Base-by-base conservation (phyloP, 2,113 vertebrate genomes). In the Microtus montanus region DNA sequence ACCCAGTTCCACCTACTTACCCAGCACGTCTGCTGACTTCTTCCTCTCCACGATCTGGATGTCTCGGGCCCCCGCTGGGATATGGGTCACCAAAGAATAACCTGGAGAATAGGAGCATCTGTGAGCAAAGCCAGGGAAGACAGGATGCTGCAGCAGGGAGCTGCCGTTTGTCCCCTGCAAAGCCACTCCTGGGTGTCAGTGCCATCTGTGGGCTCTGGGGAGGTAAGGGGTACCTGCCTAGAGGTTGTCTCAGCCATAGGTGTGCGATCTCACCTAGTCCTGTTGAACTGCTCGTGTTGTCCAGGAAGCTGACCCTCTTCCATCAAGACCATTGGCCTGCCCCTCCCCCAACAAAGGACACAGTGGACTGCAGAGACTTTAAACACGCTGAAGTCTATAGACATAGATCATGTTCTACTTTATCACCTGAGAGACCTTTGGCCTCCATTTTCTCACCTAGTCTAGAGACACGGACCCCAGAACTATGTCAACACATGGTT, bases 31-130 rank as follows among this genome's bases (percentile, higher is more conserved):
- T 2, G 99, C 99, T 4, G 99, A 99, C 97, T 99, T 99, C 98
- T 99, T 99, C 98, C 99, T 98, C 96, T 99, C 99, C 41, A 99
- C 99, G 52, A 99, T 99, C 98, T 99, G 99, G 97, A 99, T 99
- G 97, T 99, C 99, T 97, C 99, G 99, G 38, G 99, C 99, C 44
- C 99, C 99, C 28, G 99, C 99, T 0, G 99, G 99, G 97, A 99
- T 99, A 97, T 99, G 99, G 0, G 99, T 99, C 96, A 99, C 99
- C 96, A 99, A 99, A 47, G 99, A 99, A 96, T 99, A 99, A 94
- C 99, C 99, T 99, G 90, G 89, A 95, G 96, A 71, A 93, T n/a
- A 84, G 12, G 44, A 47, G 4, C 5, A 3, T 4, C 4, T 12
- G 80, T 71, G 70, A 91, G 68, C 30, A 28, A n/a, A 49, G 47